Conservation (phyloP, 2,888 invertebrate genomes). For the Dinocampus coccinellae region DNA sequence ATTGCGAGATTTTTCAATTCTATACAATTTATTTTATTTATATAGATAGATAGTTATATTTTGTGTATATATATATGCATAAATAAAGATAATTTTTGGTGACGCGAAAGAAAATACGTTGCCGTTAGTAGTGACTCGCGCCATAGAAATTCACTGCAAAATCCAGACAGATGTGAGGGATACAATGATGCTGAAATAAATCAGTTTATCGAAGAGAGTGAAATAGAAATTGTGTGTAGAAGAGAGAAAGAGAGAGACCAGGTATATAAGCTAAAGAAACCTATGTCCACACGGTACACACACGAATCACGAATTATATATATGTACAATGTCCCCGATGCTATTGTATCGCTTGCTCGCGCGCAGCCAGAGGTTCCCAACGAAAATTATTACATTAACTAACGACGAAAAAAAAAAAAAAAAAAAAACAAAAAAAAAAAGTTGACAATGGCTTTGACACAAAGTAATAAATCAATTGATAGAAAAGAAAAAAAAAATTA, state of each 20-base stretch:
- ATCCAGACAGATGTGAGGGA: conserved; percentile 64
- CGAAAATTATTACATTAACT: conserved; percentile 12
- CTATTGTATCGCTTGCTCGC: conserved; percentile 58
- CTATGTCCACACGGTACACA: conserved; percentile 48
- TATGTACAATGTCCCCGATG: conserved; percentile 48
- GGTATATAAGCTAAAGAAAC: conserved; percentile 36
- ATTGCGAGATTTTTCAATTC: background rate
- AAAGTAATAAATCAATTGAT: no score
- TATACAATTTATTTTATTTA: background rate
- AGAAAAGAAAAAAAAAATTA: no score
- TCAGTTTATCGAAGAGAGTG: conserved; percentile 62
- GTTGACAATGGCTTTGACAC: no score
- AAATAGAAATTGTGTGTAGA: no score
- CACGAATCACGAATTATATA: background rate
- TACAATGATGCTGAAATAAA: conserved; percentile 67
- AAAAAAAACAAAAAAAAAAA: background rate
- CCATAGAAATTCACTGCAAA: conserved; percentile 41
- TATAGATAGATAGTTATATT: background rate
- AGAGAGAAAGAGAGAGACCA: no score
- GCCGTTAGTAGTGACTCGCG: conserved; percentile 2
- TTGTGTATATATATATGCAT: background rate
- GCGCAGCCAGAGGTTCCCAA: conserved; percentile 62
- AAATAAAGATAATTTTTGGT: conserved; percentile 6
- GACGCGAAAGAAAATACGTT: conserved; percentile 27
- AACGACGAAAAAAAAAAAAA: background rate